Evolutionary conservation across 2,888 invertebrate species (phyloP).

Genomic region (Drosophila phalerata): DNA sequence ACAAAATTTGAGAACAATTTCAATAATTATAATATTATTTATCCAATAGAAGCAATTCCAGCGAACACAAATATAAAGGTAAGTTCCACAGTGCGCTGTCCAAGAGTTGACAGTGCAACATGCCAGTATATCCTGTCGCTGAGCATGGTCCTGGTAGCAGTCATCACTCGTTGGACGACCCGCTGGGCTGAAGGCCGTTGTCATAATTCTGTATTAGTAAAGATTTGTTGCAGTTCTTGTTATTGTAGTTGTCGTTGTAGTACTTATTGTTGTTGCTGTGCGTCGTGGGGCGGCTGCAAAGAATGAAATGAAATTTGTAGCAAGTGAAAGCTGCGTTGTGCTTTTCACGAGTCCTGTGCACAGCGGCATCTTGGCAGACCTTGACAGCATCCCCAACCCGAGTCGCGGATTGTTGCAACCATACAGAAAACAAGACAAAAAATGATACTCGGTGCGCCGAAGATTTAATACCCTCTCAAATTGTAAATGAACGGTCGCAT

Average conservation of each 20-base stretch:
- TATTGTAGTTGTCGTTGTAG: not conserved
- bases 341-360: constrained; percentile 56
- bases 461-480: not conserved
- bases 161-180: constrained; percentile 19
- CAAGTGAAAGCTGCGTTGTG: constrained; percentile 67
- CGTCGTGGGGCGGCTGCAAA: constrained; percentile 26
- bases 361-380: constrained; percentile 47
- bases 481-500: not conserved
- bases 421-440: not conserved
- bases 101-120: constrained; percentile 33
- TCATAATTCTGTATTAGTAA: constrained; percentile 72
- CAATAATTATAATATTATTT: not conserved
- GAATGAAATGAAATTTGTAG: constrained; percentile 29
- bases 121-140: constrained; percentile 44
- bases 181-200: constrained; percentile 66
- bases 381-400: constrained; percentile 41
- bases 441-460: not conserved
- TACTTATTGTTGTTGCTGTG: constrained; percentile 29
- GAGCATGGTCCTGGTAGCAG: constrained; percentile 4
- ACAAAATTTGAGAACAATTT: not conserved
- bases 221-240: constrained; percentile 65
- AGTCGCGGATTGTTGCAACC: constrained; percentile 44
- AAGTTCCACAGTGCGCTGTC: constrained; percentile 14
- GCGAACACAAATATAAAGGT: not conserved
- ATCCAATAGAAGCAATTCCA: not conserved